These are phyloP conservation scores for Phrynocephalus guinanensis DNA, from an alignment of 2,797 vertebrate species.

Conservation along the genomic window DNA sequence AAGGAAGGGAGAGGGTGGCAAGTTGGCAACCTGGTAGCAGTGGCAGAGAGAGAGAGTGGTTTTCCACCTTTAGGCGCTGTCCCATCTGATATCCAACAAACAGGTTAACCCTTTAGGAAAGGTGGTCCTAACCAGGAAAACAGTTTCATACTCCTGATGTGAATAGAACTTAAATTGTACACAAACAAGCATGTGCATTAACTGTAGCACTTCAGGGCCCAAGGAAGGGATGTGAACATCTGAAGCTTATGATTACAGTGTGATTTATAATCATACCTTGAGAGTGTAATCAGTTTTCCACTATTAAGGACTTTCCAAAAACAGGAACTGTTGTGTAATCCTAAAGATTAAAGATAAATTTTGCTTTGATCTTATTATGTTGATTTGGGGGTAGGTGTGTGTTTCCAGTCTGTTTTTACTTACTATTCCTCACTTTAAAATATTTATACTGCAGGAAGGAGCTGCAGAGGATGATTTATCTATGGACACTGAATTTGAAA, in stretches of 20 bases:
- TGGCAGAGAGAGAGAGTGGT: too few relatives aligned
- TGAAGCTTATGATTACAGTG: not conserved
- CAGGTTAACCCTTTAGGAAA: not conserved
- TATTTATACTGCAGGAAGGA: not conserved
- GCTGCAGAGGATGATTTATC: not conserved
- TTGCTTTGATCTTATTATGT: conserved; percentile 23
- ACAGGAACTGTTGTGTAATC: conserved; percentile 6
- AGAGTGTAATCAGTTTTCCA: not conserved
- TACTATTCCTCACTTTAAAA: not conserved
- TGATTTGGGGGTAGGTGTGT: not conserved
- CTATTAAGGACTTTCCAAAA: not conserved
- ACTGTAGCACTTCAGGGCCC: not conserved
- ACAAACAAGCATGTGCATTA: not conserved
- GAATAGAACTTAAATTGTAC: not conserved
- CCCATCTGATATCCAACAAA: too few relatives aligned
- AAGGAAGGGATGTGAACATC: too few relatives aligned
- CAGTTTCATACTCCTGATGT: not conserved
- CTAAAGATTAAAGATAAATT: conserved; percentile 37
- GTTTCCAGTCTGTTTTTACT: not conserved
- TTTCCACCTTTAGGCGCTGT: not conserved
- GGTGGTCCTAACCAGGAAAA: not conserved
- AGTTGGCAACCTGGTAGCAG: not conserved
- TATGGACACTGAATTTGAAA: conserved; percentile 16
- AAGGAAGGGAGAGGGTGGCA: too few relatives aligned
- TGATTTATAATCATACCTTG: not conserved